phyloP scores from a whole-genome alignment of 2,113 vertebrate genomes.

The Miniopterus natalensis region DNA sequence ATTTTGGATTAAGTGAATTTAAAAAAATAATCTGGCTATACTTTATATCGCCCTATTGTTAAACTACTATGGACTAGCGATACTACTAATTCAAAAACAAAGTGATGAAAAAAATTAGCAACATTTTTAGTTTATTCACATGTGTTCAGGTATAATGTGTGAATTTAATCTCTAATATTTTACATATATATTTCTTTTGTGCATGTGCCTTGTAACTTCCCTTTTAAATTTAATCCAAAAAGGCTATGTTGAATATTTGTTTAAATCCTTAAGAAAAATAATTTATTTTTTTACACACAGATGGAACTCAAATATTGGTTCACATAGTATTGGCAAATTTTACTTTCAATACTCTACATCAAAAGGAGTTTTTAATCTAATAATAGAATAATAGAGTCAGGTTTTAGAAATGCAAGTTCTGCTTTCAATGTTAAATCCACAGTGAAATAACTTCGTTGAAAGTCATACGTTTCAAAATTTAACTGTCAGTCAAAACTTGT shows the following conservation, averaged over 20 bases:
- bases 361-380: neutral
- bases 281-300: neutral
- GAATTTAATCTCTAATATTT: neutral
- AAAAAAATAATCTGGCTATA: neutral
- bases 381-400: neutral
- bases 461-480: constrained; percentile 26
- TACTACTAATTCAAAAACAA: neutral
- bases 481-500: constrained; percentile 42
- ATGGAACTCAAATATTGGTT: neutral
- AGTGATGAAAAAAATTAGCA: neutral
- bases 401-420: neutral
- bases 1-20: neutral
- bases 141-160: neutral
- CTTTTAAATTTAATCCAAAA: neutral
- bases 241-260: neutral
- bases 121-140: neutral
- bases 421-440: constrained; percentile 1
- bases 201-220: neutral
- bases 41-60: neutral
- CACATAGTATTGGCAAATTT: neutral
- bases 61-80: neutral
- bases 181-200: neutral
- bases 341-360: neutral
- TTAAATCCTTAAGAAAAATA: neutral
- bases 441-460: neutral